A percentile compares a stretch with the other conserved stretches of the same genome.
Evolutionary conservation across 2,888 invertebrate species (phyloP).

Genomic region (Drosophila ustulata): DNA sequence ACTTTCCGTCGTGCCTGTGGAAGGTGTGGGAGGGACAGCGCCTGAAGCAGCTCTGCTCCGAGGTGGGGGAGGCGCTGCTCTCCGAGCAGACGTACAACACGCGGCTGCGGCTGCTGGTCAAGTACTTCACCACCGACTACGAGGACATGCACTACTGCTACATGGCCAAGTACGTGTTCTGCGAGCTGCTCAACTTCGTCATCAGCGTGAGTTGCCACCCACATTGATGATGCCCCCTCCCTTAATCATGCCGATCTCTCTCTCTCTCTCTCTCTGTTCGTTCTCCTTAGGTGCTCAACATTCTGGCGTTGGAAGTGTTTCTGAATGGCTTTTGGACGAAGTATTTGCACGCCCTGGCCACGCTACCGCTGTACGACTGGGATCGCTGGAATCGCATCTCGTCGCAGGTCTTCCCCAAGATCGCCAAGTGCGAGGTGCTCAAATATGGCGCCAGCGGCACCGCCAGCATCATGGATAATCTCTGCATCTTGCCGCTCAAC

Average conservation of each 20-base stretch:
- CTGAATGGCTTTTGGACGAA: conserved; percentile 83
- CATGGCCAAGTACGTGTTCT: conserved; percentile 89
- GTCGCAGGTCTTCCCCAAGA: conserved; percentile 86
- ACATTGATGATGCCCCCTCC: background rate
- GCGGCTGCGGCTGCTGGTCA: conserved; percentile 72
- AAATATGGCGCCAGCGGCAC: conserved; percentile 94
- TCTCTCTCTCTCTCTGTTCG: background rate
- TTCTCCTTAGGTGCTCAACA: conserved; percentile 74
- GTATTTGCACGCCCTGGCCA: conserved; percentile 77
- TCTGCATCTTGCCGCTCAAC: conserved; percentile 91
- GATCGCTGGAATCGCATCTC: conserved; percentile 82
- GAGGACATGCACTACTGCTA: conserved; percentile 85
- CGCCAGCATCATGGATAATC: conserved; percentile 91
- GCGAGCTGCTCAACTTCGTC: conserved; percentile 90
- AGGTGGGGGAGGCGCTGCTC: conserved; percentile 79
- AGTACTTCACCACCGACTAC: conserved; percentile 82
- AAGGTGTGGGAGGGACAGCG: conserved; percentile 86
- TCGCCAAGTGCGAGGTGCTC: conserved; percentile 95
- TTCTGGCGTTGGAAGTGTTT: conserved; percentile 80
- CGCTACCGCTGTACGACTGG: conserved; percentile 82
- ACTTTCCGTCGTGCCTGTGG: conserved; percentile 83
- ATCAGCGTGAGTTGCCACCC: conserved; percentile 88
- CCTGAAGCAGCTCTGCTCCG: conserved; percentile 83
- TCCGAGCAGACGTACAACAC: conserved; percentile 78
- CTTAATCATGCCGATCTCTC: background rate